A percentile compares a stretch with the other conserved stretches of the same genome.
These are phyloP conservation scores for Axinella damicornis DNA, from an alignment of 37 sponge, comb jelly and placozoan species.

Conservation along the genomic window DNA sequence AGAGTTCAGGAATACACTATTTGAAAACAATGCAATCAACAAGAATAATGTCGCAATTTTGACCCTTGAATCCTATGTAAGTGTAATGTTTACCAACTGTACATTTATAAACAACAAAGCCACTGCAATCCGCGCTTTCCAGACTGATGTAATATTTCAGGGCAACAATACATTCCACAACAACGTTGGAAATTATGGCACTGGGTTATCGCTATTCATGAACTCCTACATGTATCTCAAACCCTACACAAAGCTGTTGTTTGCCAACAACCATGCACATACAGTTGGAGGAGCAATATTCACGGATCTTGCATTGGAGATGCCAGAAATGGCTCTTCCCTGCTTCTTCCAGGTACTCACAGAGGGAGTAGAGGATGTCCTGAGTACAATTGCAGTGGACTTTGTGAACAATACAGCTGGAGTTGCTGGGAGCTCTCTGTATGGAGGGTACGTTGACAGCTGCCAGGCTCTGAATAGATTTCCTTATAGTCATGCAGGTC, in stretches of 20 bases:
- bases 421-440: no score
- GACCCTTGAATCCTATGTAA: neutral
- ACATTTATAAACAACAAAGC: neutral
- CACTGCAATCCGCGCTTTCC: neutral
- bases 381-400: no score
- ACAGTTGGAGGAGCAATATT: neutral
- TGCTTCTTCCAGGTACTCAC: no score
- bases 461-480: no score
- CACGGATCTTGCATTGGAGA: neutral
- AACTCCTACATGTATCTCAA: slow-evolving; percentile 5
- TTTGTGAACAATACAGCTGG: no score
- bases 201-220: neutral
- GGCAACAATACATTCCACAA: neutral
- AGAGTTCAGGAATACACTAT: no score
- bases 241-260: neutral
- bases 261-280: slow-evolving; percentile 13
- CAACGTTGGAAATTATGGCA: neutral
- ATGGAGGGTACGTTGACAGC: no score
- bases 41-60: no score
- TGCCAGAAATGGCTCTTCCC: no score
- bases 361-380: no score
- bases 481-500: no score
- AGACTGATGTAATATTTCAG: neutral
- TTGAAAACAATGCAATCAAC: no score
- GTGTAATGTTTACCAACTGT: neutral